phyloP scores from a whole-genome alignment of 2,113 vertebrate genomes.

The Microcebus jonahi region DNA sequence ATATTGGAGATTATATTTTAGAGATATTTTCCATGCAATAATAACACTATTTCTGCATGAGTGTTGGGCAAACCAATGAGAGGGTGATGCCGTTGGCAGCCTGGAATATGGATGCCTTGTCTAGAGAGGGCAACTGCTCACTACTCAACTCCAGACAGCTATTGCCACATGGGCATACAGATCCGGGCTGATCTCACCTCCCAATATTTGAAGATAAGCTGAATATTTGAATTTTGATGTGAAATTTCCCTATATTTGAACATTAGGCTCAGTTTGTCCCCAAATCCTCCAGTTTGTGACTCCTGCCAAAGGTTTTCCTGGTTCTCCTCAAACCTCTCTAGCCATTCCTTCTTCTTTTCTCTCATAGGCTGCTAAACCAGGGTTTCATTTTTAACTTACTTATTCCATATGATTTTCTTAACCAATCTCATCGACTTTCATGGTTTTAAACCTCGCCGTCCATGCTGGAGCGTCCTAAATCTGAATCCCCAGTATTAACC shows the following conservation, averaged over 20 bases:
- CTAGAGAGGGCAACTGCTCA: not conserved
- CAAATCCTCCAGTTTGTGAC: not conserved
- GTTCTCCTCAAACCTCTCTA: not conserved
- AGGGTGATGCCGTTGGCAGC: not conserved
- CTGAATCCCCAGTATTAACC: not conserved
- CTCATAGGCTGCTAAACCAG: not conserved
- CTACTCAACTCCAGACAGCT: not conserved
- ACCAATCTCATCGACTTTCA: not conserved
- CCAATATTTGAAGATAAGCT: not conserved
- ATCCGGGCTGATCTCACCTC: not conserved
- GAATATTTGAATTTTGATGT: not conserved
- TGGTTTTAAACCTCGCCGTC: not conserved
- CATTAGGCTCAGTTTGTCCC: not conserved
- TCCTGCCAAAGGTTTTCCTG: not conserved
- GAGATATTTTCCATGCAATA: not conserved
- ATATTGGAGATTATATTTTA: not conserved
- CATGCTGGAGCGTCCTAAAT: not conserved
- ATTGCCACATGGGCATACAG: no score
- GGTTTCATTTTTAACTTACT: not conserved
- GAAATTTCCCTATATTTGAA: not conserved
- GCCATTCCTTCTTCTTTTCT: not conserved
- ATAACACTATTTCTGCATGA: not conserved
- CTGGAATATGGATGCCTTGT: not conserved
- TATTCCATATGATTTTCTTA: not conserved
- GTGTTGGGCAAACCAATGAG: not conserved